Conservation (phyloP, 2,113 vertebrate species). For the Phrynosoma platyrhinos region DNA sequence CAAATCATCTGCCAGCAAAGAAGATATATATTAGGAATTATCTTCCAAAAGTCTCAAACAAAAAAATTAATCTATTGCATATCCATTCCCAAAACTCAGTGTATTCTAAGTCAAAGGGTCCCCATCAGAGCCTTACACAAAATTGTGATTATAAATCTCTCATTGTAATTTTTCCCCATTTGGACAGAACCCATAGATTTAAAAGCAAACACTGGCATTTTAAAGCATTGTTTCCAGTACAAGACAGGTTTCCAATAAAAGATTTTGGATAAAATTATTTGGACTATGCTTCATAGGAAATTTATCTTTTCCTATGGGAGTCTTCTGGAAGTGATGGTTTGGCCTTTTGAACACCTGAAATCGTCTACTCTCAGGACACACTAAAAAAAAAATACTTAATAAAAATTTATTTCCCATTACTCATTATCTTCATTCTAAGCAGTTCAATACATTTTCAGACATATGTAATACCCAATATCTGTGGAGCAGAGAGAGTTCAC, state of each 20-base stretch:
- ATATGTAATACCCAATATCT: fast-evolving
- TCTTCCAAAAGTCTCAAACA: not conserved
- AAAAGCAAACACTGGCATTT: no score
- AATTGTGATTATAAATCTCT: not conserved
- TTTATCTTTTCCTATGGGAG: not conserved
- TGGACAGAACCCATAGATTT: not conserved
- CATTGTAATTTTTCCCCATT: not conserved
- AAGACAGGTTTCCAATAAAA: not conserved
- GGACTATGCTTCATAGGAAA: no score
- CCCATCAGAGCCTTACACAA: not conserved
- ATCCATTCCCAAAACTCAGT: not conserved
- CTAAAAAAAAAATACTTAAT: no score
- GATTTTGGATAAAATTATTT: not conserved
- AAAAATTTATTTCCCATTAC: no score
- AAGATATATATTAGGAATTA: not conserved
- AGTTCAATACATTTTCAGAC: not conserved
- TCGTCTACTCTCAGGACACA: no score
- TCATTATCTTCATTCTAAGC: not conserved
- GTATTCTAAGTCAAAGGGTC: not conserved
- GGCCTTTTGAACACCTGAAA: no score
- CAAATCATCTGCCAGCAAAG: fast-evolving
- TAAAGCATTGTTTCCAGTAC: not conserved
- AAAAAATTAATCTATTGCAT: not conserved
- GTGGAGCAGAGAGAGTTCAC: not conserved
- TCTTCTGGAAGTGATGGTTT: no score